Evolutionary conservation across 1,140 invertebrate species (phyloP), one percentile per base, ranked within the genome.

Genomic region (Penaeus japonicus): DNA sequence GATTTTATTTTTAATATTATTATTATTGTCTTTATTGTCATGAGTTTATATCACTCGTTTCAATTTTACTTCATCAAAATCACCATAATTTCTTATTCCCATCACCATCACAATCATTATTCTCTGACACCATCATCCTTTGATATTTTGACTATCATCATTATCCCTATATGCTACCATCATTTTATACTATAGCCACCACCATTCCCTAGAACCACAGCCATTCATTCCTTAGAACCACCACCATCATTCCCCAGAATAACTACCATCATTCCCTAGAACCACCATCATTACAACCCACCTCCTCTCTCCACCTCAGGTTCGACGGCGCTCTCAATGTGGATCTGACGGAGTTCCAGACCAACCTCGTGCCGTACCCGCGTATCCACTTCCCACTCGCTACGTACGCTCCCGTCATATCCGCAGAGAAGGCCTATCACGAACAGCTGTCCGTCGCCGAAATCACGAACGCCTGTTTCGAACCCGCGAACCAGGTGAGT

Each of bases 341-440:
- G 17, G 84, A 85, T 55, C 54, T 85, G 75, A 85, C 84, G 22
- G 84, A 85, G 53, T 85, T 85, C 75, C 84, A 85, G 55, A 85
- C 84, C n/a, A 85, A 85, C 55, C 75, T 85, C 55, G 84, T 85
- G 30, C 84, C 84, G 22, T 85, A 85, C 75, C 84, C 84, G 24
- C 84, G 83, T 54, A 84, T 84, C 39, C 83, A 84, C 83, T 84
- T 84, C 83, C 83, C 83, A 20, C 83, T 84, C 27, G 84, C 84
- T n/a, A 85, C 84, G 20, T 85, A 85, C 75, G 84, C 84, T 30
- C 84, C 84, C 35, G 84, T 85, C 32, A 85, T 85, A 27, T 85
- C 84, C 30, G 84, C 84, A 30, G 84, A 85, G 75, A 85, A 78
- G 73, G 84, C 73, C n/a, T 79, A 78, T 73, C 83, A 84, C 24